phyloP scores from a whole-genome alignment of 2,113 vertebrate species.

The Rallus limicola region DNA sequence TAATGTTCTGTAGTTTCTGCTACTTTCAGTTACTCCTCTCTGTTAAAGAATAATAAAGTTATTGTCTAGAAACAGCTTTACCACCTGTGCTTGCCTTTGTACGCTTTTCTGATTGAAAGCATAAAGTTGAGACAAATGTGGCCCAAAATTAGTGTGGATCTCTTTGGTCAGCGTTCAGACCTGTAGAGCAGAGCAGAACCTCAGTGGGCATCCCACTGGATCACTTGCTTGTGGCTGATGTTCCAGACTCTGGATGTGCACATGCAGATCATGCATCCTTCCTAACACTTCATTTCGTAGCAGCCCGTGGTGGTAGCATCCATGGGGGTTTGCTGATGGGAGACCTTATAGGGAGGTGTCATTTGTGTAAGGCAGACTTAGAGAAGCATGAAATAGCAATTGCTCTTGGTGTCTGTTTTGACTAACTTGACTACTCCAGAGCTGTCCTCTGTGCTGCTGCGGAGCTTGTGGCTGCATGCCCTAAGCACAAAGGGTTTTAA shows the following conservation, averaged over 20 bases:
- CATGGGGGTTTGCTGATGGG: background rate
- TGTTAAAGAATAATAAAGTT: background rate
- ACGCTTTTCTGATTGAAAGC: background rate
- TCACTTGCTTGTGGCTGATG: background rate
- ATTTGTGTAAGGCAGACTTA: background rate
- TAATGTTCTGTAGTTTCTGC: background rate
- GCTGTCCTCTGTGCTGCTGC: rapidly evolving
- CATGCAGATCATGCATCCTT: background rate
- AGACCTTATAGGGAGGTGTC: background rate
- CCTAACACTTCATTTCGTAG: background rate
- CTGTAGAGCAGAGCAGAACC: background rate
- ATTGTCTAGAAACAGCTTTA: background rate
- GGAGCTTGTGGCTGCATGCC: background rate
- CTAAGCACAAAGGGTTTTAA: background rate
- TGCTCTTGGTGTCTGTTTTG: background rate
- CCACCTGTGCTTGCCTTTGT: background rate
- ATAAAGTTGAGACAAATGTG: background rate
- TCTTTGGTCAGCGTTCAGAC: background rate
- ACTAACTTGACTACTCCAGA: background rate
- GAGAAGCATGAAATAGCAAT: background rate
- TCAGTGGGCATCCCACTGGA: background rate
- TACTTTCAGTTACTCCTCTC: background rate
- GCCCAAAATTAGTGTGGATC: background rate
- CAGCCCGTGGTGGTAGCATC: background rate
- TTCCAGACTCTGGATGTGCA: background rate